These are phyloP conservation scores for Poecilia picta DNA, from an alignment of 2,797 vertebrate genomes.

Conservation along the genomic window DNA sequence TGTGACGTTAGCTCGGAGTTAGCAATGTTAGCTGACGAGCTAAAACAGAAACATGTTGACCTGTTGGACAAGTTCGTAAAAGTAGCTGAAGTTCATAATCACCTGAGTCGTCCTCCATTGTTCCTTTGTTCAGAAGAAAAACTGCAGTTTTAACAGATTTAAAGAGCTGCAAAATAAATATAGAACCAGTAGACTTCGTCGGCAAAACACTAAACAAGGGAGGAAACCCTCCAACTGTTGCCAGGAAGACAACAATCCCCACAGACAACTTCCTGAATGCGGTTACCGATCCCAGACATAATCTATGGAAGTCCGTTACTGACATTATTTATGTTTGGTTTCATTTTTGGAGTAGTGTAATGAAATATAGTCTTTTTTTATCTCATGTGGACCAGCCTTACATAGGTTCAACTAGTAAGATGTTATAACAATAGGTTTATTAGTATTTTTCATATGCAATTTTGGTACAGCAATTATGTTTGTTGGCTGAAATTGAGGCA, in stretches of 20 bases:
- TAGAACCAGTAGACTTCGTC: neutral
- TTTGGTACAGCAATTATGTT: neutral
- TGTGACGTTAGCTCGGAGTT: neutral
- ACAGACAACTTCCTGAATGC: conserved; percentile 62
- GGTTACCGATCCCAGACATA: neutral
- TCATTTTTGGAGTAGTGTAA: neutral
- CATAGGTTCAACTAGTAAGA: neutral
- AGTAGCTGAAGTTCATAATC: conserved; percentile 21
- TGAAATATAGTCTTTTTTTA: neutral
- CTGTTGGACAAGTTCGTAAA: neutral
- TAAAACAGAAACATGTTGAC: neutral
- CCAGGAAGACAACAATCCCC: conserved; percentile 17
- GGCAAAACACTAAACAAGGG: conserved; percentile 11
- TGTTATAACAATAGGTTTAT: neutral
- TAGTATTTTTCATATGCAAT: neutral
- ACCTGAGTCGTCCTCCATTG: conserved; percentile 75
- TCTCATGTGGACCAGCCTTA: neutral
- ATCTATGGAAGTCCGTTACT: neutral
- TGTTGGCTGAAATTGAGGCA: neutral
- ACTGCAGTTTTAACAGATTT: rapidly evolving
- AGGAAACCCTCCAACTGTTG: conserved; percentile 14
- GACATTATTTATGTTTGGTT: neutral
- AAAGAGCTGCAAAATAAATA: neutral
- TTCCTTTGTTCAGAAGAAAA: neutral
- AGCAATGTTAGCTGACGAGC: conserved; percentile 46